Evolutionary conservation across 2,113 vertebrate genomes (phyloP).

Genomic region (Gracilinanus agilis): DNA sequence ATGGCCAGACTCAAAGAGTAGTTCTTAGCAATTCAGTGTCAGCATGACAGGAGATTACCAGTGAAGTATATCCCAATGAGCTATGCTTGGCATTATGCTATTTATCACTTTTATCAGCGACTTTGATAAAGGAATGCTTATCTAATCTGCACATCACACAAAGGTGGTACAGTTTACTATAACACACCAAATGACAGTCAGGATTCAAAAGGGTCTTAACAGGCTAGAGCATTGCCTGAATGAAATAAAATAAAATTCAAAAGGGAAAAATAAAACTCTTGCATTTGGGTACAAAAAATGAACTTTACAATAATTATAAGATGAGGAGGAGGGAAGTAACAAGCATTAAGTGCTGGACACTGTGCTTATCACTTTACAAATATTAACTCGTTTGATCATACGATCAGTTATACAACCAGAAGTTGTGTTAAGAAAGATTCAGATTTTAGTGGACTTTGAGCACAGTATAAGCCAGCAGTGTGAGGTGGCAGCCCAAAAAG

Average conservation of each 20-base stretch:
- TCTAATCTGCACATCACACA: not conserved
- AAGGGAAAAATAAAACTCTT: not conserved
- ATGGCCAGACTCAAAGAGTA: not conserved
- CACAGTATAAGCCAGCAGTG: not conserved
- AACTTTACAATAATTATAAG: not conserved
- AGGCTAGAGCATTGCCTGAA: not conserved
- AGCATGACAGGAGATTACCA: not conserved
- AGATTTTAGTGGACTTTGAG: not conserved
- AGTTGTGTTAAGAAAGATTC: not conserved
- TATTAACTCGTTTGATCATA: not conserved
- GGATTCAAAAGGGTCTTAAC: not conserved
- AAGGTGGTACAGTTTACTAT: not conserved
- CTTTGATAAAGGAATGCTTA: not conserved
- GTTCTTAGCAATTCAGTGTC: not conserved
- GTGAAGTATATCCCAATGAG: not conserved
- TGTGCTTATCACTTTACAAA: not conserved
- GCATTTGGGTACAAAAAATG: not conserved
- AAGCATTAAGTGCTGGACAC: not conserved
- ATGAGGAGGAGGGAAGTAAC: not conserved
- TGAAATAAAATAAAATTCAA: not conserved
- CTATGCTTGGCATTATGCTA: not conserved
- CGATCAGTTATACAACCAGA: not conserved
- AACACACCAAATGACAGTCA: not conserved
- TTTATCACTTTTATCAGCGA: not conserved
- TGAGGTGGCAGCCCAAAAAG: not conserved